Base-by-base conservation (phyloP, 2,797 vertebrate genomes). In the Sarcoramphus papa region DNA sequence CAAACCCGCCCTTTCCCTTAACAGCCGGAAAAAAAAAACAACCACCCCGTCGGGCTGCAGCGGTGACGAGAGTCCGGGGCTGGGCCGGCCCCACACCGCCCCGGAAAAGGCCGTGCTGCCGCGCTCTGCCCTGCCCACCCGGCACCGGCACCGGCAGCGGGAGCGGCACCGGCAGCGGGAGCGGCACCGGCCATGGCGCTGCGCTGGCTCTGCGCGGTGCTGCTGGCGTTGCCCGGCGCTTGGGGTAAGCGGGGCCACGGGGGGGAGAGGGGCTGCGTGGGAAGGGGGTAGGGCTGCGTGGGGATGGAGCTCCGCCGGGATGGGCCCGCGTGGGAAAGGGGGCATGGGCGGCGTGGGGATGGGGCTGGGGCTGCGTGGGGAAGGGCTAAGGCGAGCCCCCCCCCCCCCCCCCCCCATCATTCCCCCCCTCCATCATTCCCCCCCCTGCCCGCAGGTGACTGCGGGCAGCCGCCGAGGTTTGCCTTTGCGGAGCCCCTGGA, bases 401-500 rank as follows among this genome's bases (percentile, higher is more conserved):
- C 25, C 4, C 17, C 31, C 51, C 2, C 24, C 28, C 33, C 20
- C 8, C 33, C 5, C 8, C 13, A 37, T 37, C 35, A 37, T 25
- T 50, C 23, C 30, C 27, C 25, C 4, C 17, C 31, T 1, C 7
- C 28, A 18, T 7, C 69, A 1, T 16, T 40, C 3, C 25, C 30
- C 37, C 20, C 11, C 40, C 6, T 8, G 25, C 62, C 75, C 16
- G 13, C 92, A 96, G 93, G 89, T 35, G 41, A 19, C 6, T 96
- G 95, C 40, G 2, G 0, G 25, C 4, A 1, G 19, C 70, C 79
- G 6, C 92, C 86, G 5, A 14, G 57, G 30, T 72, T 92, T 4
- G 3, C 0, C n/a, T 96, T 68, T 1, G 93, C 95, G 4, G 93
- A 93, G 80, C 67, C 54, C 4, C 0, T 1, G 10, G 0, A 0